Evolutionary conservation across 2,797 vertebrate species (phyloP).

Genomic region (Yasuhikotakia modesta): DNA sequence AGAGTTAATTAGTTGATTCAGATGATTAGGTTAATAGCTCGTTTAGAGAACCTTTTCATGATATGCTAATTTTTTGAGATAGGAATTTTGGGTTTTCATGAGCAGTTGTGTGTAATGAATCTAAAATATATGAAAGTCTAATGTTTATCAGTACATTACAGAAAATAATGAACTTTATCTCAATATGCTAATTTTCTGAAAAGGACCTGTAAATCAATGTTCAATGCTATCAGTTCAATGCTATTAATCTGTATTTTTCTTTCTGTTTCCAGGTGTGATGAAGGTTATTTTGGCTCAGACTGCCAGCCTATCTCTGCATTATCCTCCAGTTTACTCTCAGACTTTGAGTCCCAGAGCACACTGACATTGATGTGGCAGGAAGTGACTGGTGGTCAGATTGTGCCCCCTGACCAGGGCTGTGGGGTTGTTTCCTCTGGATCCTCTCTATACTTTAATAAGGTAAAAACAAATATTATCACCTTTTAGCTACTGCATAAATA

Average conservation of each 20-base stretch:
- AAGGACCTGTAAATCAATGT: too few relatives aligned
- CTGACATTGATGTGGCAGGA: conserved; percentile 91
- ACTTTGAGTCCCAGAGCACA: conserved; percentile 89
- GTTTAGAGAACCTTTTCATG: too few relatives aligned
- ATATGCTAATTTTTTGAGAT: too few relatives aligned
- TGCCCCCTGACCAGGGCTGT: conserved; percentile 92
- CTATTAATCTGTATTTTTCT: not conserved
- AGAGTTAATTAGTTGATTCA: too few relatives aligned
- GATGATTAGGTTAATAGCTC: too few relatives aligned
- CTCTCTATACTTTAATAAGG: conserved; percentile 95
- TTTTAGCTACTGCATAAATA: not conserved
- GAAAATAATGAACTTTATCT: too few relatives aligned
- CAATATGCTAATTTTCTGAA: too few relatives aligned
- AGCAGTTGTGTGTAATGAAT: too few relatives aligned
- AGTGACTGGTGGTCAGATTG: conserved; percentile 92
- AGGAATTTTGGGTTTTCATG: too few relatives aligned
- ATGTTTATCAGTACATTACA: too few relatives aligned
- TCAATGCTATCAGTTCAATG: too few relatives aligned
- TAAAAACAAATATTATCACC: not conserved
- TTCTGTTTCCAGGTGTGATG: conserved; percentile 85
- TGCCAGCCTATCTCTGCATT: conserved; percentile 88
- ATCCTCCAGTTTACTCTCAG: conserved; percentile 91
- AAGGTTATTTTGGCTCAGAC: conserved; percentile 87
- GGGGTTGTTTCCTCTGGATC: conserved; percentile 96
- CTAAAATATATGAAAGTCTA: too few relatives aligned